phyloP scores from a whole-genome alignment of 2,113 vertebrate species.

The Quiscalus mexicanus region DNA sequence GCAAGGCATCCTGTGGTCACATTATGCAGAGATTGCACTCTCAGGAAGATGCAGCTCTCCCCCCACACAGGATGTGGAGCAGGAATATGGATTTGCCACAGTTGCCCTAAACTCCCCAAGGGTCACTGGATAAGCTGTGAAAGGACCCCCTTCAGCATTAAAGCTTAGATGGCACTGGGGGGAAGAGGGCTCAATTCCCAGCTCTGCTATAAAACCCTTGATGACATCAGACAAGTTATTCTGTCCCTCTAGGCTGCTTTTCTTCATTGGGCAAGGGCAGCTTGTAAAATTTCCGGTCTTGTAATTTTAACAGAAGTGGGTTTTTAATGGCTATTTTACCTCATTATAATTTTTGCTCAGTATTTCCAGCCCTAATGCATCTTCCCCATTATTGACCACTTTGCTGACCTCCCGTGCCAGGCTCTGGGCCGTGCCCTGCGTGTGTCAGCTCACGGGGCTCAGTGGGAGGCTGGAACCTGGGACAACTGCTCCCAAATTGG shows the following conservation, averaged over 20 bases:
- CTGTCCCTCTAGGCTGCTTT: background rate
- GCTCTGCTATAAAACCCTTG: background rate
- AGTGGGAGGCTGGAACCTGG: background rate
- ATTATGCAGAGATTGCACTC: background rate
- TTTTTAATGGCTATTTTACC: background rate
- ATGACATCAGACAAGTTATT: slow-evolving; percentile 2
- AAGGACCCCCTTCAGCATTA: background rate
- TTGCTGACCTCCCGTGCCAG: background rate
- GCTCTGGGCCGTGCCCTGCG: fast-evolving
- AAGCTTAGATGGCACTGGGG: background rate
- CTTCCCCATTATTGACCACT: background rate
- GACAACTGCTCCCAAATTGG: background rate
- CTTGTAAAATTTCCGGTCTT: background rate
- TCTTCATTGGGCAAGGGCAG: background rate
- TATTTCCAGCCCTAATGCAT: background rate
- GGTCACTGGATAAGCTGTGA: slow-evolving; percentile 20
- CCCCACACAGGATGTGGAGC: background rate
- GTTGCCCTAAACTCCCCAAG: background rate
- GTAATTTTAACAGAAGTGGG: background rate
- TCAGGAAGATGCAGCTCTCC: slow-evolving; percentile 9
- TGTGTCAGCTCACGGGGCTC: background rate
- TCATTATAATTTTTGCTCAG: background rate
- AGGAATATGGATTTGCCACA: background rate
- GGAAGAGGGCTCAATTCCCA: background rate
- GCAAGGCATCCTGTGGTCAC: background rate